Conservation (phyloP, 2,113 vertebrate genomes). For the Asarcornis scutulata region DNA sequence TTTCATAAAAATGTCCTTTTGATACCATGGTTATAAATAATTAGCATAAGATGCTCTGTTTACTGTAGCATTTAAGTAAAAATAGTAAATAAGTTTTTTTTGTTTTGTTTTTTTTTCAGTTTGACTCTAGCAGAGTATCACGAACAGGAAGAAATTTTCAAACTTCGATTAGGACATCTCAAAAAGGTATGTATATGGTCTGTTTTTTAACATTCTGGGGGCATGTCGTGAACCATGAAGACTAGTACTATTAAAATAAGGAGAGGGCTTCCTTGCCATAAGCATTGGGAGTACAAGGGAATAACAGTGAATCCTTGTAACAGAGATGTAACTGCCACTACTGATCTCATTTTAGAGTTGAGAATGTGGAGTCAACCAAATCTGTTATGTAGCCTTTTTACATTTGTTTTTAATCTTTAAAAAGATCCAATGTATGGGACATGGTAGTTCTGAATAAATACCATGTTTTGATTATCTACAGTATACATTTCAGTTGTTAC, state of each 20-base stretch:
- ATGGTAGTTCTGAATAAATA: neutral
- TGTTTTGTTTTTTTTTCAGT: constrained; percentile 76
- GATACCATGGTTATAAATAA: neutral
- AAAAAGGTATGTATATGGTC: constrained; percentile 88
- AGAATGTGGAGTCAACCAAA: neutral
- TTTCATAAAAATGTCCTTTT: neutral
- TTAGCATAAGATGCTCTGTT: neutral
- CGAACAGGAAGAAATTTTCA: constrained; percentile 99
- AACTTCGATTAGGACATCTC: constrained; percentile 97
- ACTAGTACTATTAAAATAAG: neutral
- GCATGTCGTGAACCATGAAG: neutral
- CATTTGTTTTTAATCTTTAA: neutral
- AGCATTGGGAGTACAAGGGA: neutral
- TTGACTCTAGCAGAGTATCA: constrained; percentile 98
- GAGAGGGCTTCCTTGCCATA: neutral
- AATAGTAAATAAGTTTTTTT: neutral
- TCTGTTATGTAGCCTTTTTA: neutral
- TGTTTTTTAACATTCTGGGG: neutral
- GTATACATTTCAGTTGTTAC: neutral
- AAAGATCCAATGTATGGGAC: neutral
- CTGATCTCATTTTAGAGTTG: neutral
- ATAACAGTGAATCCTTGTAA: neutral
- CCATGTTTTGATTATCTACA: neutral
- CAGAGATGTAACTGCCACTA: neutral
- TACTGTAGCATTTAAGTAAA: neutral